phyloP scores from a whole-genome alignment of 2,888 invertebrate genomes.

The Caenorhabditis sp. region DNA sequence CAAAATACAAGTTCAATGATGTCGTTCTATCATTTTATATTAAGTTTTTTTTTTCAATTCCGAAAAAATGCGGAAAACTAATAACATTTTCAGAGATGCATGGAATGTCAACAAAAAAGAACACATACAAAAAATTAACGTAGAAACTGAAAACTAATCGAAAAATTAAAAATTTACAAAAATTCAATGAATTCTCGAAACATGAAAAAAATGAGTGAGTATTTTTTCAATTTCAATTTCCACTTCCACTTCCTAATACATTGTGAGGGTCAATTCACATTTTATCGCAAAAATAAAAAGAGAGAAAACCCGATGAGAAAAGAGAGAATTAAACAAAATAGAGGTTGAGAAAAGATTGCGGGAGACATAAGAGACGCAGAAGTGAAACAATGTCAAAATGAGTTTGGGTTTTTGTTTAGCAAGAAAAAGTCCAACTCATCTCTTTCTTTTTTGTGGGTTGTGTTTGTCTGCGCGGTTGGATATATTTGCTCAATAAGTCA shows the following conservation, averaged over 20 bases:
- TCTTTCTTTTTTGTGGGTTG: neutral
- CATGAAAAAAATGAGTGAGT: no score
- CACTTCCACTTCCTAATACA: neutral
- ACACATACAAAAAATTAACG: no score
- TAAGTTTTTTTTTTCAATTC: neutral
- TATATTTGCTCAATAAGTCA: neutral
- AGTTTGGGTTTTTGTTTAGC: neutral
- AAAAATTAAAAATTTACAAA: no score
- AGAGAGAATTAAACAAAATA: neutral
- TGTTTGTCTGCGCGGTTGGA: neutral
- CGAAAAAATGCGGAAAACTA: neutral
- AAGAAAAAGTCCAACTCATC: no score
- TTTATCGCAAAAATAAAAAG: neutral
- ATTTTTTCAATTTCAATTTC: neutral
- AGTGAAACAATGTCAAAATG: neutral
- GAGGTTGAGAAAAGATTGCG: neutral
- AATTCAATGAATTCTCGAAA: neutral
- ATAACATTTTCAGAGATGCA: neutral
- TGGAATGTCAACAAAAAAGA: no score
- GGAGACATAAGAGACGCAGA: neutral
- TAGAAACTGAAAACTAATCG: no score
- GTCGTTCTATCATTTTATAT: neutral
- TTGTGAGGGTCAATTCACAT: neutral
- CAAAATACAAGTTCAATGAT: no score
- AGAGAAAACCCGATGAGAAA: neutral